Evolutionary conservation across 2,888 invertebrate species (phyloP).

Genomic region (Beris morrisii): DNA sequence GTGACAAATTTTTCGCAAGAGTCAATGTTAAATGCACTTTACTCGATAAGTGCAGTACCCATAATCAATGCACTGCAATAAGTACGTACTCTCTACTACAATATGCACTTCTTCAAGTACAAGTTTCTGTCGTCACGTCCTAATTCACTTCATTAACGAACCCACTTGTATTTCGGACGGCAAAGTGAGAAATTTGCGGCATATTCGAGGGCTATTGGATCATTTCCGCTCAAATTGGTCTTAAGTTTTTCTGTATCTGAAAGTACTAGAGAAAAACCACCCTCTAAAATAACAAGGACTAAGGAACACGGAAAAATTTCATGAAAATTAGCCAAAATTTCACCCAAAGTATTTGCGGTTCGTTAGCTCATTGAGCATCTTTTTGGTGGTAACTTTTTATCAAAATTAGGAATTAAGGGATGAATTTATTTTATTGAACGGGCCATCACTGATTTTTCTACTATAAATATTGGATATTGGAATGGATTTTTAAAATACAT

Average conservation of each 20-base stretch:
- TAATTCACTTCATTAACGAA: slow-evolving; percentile 20
- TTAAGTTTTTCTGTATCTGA: slow-evolving; percentile 12
- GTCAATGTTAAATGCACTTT: no score
- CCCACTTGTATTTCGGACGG: slow-evolving; percentile 6
- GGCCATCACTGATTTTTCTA: no score
- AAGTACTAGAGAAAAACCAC: slow-evolving; percentile 5
- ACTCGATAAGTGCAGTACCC: no score
- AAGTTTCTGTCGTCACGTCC: slow-evolving; percentile 22
- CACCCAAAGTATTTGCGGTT: slow-evolving; percentile 24
- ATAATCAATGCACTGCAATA: no score
- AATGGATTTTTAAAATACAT: no score
- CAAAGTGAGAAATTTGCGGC: slow-evolving; percentile 28
- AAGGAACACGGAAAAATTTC: slow-evolving; percentile 15
- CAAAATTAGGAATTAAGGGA: no score
- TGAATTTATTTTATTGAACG: no score
- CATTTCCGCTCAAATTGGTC: slow-evolving; percentile 28
- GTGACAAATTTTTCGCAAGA: no score
- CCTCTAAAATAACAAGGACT: not conserved
- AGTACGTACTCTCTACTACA: not conserved
- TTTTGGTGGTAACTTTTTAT: no score
- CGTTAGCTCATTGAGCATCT: slow-evolving; percentile 27
- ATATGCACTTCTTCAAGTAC: slow-evolving; percentile 22
- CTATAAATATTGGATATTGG: no score
- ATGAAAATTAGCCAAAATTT: slow-evolving; percentile 22
- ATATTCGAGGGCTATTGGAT: slow-evolving; percentile 27